phyloP scores from a whole-genome alignment of 2,888 invertebrate species.

The Drosophila koepferae region DNA sequence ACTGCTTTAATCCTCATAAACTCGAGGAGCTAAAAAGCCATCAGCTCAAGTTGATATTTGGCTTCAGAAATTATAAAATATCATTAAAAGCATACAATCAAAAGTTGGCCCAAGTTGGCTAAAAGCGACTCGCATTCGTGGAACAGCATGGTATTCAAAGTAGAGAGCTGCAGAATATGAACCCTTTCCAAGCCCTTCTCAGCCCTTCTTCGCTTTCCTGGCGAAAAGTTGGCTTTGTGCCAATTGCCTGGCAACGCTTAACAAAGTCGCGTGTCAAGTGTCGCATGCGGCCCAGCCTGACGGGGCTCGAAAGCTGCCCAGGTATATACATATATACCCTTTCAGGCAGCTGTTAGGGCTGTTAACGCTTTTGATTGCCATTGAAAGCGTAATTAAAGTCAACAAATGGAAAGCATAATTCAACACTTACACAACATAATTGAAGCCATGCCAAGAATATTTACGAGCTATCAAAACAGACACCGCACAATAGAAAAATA shows the following conservation, averaged over 20 bases:
- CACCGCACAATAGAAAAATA: slow-evolving; percentile 2
- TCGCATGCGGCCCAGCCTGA: slow-evolving; percentile 26
- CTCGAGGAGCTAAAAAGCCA: neutral
- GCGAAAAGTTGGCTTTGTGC: slow-evolving; percentile 28
- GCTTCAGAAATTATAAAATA: neutral
- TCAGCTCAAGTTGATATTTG: slow-evolving; percentile 13
- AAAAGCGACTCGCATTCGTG: slow-evolving; percentile 13
- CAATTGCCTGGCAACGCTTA: slow-evolving; percentile 24
- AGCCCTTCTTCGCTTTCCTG: slow-evolving; percentile 12
- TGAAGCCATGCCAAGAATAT: slow-evolving; percentile 19
- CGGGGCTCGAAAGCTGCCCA: neutral
- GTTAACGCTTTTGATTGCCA: slow-evolving; percentile 57
- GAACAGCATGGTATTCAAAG: slow-evolving; percentile 5
- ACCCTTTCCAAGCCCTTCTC: neutral
- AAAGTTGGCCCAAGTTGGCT: slow-evolving; percentile 4
- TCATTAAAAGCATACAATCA: neutral
- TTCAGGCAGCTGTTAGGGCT: slow-evolving; percentile 26
- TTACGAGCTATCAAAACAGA: slow-evolving; percentile 23
- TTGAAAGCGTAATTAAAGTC: slow-evolving; percentile 49
- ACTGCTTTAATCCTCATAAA: neutral
- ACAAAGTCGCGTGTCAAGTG: slow-evolving; percentile 75
- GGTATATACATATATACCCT: slow-evolving; percentile 34
- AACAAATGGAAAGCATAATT: slow-evolving; percentile 40
- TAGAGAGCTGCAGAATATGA: slow-evolving; percentile 15
- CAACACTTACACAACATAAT: slow-evolving; percentile 27